phyloP scores from a whole-genome alignment of 2,888 invertebrate genomes.

The Periphyllus acericola region DNA sequence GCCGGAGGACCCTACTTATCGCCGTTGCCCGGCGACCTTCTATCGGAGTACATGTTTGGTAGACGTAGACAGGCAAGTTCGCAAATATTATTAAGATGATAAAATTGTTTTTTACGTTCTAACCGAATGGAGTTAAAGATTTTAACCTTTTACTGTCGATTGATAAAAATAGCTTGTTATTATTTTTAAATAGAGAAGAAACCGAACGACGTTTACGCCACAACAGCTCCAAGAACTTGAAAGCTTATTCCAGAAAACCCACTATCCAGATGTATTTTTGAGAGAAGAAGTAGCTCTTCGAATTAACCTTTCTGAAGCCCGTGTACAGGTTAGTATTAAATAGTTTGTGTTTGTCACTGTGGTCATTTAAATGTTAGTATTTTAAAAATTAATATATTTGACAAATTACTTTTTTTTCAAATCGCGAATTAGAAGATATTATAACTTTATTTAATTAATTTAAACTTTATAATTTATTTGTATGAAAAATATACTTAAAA shows the following conservation, averaged over 20 bases:
- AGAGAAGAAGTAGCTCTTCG: constrained; percentile 91
- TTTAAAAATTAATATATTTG: too few species aligned
- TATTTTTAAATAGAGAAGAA: constrained; percentile 76
- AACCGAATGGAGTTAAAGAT: too few species aligned
- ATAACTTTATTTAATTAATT: too few species aligned
- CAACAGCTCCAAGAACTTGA: constrained; percentile 92
- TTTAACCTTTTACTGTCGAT: background rate
- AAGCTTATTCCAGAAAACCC: constrained; percentile 91
- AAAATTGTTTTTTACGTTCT: background rate
- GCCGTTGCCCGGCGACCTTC: constrained; percentile 85
- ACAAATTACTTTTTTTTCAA: too few species aligned
- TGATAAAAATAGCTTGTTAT: background rate
- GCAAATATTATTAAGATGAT: background rate
- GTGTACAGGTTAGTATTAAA: constrained; percentile 79
- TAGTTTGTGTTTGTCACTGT: too few species aligned
- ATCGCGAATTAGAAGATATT: too few species aligned
- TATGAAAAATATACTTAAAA: too few species aligned
- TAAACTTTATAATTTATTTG: too few species aligned
- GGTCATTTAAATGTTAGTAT: too few species aligned
- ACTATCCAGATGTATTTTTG: constrained; percentile 90
- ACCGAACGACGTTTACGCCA: constrained; percentile 92
- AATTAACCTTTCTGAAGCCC: constrained; percentile 90
- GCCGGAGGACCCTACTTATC: constrained; percentile 89
- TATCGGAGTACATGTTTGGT: constrained; percentile 93
- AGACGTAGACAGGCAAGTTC: constrained; percentile 76